A percentile compares a stretch with the other conserved stretches of the same genome.
These are phyloP conservation scores for Varanus komodoensis DNA, from an alignment of 2,113 vertebrate genomes.

Conservation along the genomic window DNA sequence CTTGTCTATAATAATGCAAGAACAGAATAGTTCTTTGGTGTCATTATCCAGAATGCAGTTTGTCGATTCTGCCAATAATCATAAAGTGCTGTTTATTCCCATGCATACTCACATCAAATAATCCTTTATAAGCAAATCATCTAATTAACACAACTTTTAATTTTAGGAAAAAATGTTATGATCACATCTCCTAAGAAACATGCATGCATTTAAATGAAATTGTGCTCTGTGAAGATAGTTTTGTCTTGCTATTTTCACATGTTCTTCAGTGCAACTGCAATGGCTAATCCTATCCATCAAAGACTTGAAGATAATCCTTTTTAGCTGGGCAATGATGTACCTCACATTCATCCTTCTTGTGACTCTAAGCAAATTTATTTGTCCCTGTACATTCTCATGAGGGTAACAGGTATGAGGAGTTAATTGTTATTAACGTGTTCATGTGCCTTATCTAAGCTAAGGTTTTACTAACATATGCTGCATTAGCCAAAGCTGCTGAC, in stretches of 20 bases:
- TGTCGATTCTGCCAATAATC: not conserved
- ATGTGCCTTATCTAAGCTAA: conserved; percentile 20
- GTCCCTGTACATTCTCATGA: not conserved
- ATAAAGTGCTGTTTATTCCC: not conserved
- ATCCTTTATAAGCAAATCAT: not conserved
- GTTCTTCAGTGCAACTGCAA: not conserved
- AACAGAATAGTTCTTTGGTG: not conserved
- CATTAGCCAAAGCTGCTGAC: not conserved
- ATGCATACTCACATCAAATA: not conserved
- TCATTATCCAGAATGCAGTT: not conserved
- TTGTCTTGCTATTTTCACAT: not conserved
- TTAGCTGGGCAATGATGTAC: not conserved
- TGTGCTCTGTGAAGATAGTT: not conserved
- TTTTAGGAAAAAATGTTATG: not conserved
- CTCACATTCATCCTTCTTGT: not conserved
- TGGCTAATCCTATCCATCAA: not conserved
- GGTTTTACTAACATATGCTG: conserved; percentile 14
- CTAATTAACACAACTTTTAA: not conserved
- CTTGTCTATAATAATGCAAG: not conserved
- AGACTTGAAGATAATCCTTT: not conserved
- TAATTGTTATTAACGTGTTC: conserved; percentile 13
- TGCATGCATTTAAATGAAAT: not conserved
- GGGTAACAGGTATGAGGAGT: not conserved
- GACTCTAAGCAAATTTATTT: conserved; percentile 9
- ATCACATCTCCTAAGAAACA: not conserved